phyloP scores from a whole-genome alignment of 2,888 invertebrate species.

The Imbricaverruca yamaguchii region DNA sequence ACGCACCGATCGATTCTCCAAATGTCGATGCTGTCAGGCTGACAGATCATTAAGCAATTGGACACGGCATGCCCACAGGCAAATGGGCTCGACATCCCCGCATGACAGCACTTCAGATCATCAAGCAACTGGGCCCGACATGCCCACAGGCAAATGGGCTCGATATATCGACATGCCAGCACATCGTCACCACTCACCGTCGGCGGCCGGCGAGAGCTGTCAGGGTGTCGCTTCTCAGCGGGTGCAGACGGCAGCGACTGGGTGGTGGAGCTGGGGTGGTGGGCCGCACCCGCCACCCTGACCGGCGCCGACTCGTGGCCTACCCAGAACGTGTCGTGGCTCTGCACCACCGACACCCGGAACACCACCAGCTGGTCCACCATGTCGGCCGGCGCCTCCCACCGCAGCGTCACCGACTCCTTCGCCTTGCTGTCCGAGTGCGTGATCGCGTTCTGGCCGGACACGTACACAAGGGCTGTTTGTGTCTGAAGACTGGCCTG shows the following conservation, averaged over 20 bases:
- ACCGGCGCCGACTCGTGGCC: constrained; percentile 28
- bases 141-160: neutral
- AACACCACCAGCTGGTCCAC: constrained; percentile 27
- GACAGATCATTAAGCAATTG: neutral
- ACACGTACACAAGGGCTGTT: neutral
- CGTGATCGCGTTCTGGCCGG: constrained; percentile 26
- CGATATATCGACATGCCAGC: neutral
- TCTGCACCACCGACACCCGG: constrained; percentile 32
- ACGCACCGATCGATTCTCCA: neutral
- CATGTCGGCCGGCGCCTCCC: constrained; percentile 27
- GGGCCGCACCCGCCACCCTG: neutral
- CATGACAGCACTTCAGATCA: neutral
- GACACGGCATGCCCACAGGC: neutral
- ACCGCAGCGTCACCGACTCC: constrained; percentile 26
- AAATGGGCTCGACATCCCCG: neutral
- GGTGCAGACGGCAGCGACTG: too few species aligned
- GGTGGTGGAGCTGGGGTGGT: too few species aligned
- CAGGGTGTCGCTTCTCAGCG: too few species aligned
- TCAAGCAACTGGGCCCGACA: neutral
- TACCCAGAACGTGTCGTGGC: constrained; percentile 30
- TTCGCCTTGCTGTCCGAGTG: constrained; percentile 27
- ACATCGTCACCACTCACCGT: neutral
- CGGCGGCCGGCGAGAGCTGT: neutral
- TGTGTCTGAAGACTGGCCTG: neutral
- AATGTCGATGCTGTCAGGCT: too few species aligned